phyloP scores from a whole-genome alignment of 2,797 vertebrate genomes.

The Aldrovandia affinis region DNA sequence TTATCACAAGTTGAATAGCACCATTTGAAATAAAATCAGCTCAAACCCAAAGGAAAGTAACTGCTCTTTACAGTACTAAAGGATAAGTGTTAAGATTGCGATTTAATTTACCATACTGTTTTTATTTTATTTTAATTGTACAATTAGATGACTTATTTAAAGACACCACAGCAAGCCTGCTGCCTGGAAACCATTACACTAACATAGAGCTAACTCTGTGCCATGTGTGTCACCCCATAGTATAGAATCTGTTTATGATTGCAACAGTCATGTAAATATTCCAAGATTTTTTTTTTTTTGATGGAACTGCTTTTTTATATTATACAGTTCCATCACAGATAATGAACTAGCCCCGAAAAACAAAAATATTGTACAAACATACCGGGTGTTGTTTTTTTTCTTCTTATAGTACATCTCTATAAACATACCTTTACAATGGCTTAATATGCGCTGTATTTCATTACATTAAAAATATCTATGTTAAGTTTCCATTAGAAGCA shows the following conservation, averaged over 20 bases:
- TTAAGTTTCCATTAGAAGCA: conserved; percentile 72
- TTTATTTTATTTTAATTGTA: conserved; percentile 78
- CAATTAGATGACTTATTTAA: conserved; percentile 86
- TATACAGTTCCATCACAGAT: conserved; percentile 36
- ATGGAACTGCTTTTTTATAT: conserved; percentile 56
- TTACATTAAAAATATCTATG: conserved; percentile 57
- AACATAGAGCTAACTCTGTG: conserved; percentile 88
- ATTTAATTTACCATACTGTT: conserved; percentile 99
- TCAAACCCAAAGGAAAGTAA: conserved; percentile 76
- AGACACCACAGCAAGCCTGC: conserved; percentile 93
- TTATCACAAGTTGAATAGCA: conserved; percentile 94
- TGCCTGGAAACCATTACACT: conserved; percentile 82
- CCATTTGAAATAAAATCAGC: conserved; percentile 89
- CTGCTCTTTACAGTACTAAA: conserved; percentile 91
- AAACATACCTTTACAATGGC: conserved; percentile 73
- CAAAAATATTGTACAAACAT: conserved; percentile 14
- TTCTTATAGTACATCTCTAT: conserved; percentile 52
- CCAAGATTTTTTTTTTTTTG: conserved; percentile 19
- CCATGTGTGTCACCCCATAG: conserved; percentile 70
- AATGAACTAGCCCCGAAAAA: conserved; percentile 9
- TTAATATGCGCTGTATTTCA: conserved; percentile 67
- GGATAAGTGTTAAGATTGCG: conserved; percentile 82
- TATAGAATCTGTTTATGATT: conserved; percentile 62
- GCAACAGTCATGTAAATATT: conserved; percentile 67
- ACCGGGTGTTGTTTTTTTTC: conserved; percentile 30